Percentiles rank a stretch among this genome's conserved stretches.
These are phyloP conservation scores for Pollenia labialis DNA, from an alignment of 2,888 invertebrate species.

Conservation along the genomic window DNA sequence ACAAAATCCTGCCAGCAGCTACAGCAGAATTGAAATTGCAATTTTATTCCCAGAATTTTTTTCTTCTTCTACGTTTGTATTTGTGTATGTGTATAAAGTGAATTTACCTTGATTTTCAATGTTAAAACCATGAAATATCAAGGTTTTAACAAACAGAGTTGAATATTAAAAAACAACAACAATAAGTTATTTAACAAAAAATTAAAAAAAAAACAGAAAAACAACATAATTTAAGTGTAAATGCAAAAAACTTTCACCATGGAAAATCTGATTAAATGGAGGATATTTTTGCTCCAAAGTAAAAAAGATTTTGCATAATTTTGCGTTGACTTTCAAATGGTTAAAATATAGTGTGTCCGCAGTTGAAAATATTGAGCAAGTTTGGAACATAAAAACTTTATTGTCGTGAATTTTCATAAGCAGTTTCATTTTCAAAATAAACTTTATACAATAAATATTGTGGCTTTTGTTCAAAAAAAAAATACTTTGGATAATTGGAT, in stretches of 20 bases:
- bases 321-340: too few species aligned
- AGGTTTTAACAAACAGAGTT: constrained; percentile 47
- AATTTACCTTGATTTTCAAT: constrained; percentile 63
- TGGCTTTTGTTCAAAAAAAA: too few species aligned
- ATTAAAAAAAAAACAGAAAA: constrained; percentile 12
- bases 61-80: background rate
- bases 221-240: constrained; percentile 28
- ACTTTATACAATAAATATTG: too few species aligned
- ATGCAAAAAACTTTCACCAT: background rate
- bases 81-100: constrained; percentile 2
- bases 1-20: background rate
- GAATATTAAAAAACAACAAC: constrained; percentile 45
- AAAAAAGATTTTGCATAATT: too few species aligned
- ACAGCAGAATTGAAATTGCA: constrained; percentile 46
- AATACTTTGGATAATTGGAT: too few species aligned
- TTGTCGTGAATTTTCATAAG: too few species aligned
- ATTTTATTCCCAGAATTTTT: constrained; percentile 40
- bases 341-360: too few species aligned
- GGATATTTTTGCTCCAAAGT: too few species aligned
- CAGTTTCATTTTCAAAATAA: too few species aligned
- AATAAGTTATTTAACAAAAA: constrained; percentile 3
- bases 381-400: too few species aligned
- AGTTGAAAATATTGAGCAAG: too few species aligned
- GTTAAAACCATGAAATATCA: constrained; percentile 59
- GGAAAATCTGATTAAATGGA: too few species aligned